Conservation (phyloP, 2,113 vertebrate species). For the Pelusios castaneus region DNA sequence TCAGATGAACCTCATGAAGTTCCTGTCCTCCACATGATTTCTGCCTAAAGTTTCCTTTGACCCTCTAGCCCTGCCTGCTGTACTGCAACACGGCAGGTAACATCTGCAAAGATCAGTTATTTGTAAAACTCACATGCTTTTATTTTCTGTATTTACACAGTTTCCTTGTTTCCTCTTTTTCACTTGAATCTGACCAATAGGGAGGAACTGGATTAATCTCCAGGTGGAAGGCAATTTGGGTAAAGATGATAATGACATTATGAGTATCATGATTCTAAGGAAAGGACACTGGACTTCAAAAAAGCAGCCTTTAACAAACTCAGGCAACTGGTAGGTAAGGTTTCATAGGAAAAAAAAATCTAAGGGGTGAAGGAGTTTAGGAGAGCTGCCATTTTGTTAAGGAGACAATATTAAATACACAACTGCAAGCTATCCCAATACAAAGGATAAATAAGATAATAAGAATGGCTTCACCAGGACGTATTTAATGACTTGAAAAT, state of each 20-base stretch:
- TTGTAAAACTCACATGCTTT: constrained; percentile 29
- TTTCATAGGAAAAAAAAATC: neutral
- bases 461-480: neutral
- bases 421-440: neutral
- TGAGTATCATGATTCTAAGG: neutral
- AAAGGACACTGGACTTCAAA: neutral
- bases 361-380: neutral
- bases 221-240: neutral
- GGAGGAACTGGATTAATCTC: neutral
- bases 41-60: neutral
- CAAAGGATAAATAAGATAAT: neutral
- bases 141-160: neutral
- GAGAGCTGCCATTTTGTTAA: neutral
- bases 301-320: neutral
- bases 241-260: neutral
- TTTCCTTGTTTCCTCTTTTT: constrained; percentile 19
- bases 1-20: neutral
- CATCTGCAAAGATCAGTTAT: constrained; percentile 9
- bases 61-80: neutral
- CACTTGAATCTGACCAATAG: neutral
- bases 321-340: neutral
- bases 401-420: neutral
- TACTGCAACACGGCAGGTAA: neutral
- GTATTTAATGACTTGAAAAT: neutral
- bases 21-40: neutral